A percentile compares a stretch with the other conserved stretches of the same genome.
These are phyloP conservation scores for Leptopilina boulardi DNA, from an alignment of 1,140 invertebrate species.

Conservation along the genomic window DNA sequence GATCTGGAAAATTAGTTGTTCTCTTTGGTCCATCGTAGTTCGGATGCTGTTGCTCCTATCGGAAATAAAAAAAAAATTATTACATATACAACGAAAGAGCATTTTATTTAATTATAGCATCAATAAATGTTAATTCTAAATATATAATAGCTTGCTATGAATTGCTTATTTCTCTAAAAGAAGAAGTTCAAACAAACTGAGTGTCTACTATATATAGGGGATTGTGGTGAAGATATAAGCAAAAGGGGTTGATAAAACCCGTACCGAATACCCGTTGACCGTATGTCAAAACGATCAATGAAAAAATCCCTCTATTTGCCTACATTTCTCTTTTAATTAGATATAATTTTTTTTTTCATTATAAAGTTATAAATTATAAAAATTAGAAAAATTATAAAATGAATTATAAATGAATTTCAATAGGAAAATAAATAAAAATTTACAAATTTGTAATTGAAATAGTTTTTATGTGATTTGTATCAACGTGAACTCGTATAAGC, in stretches of 20 bases:
- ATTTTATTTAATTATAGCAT: too few species aligned
- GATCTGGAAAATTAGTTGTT: too few species aligned
- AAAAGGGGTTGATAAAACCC: constrained; percentile 49
- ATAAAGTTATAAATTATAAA: too few species aligned
- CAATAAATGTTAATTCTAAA: too few species aligned
- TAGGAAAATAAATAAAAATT: too few species aligned
- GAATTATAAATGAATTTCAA: too few species aligned
- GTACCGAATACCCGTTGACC: constrained; percentile 60
- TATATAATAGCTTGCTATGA: too few species aligned
- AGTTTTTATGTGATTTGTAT: constrained; percentile 51
- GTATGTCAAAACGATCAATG: constrained; percentile 65
- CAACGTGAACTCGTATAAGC: constrained; percentile 13
- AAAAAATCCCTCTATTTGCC: constrained; percentile 45
- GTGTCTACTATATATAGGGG: constrained; percentile 49
- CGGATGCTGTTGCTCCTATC: too few species aligned
- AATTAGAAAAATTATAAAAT: background rate
- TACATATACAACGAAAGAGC: too few species aligned
- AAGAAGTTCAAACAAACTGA: constrained; percentile 64
- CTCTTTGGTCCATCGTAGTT: too few species aligned
- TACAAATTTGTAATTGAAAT: too few species aligned
- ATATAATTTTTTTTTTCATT: background rate
- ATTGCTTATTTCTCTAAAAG: constrained; percentile 67
- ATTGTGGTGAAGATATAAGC: constrained; percentile 55
- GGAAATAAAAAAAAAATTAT: too few species aligned
- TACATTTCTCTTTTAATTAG: background rate